These are phyloP conservation scores for Prinia subflava DNA, from an alignment of 2,113 vertebrate genomes.

Conservation along the genomic window DNA sequence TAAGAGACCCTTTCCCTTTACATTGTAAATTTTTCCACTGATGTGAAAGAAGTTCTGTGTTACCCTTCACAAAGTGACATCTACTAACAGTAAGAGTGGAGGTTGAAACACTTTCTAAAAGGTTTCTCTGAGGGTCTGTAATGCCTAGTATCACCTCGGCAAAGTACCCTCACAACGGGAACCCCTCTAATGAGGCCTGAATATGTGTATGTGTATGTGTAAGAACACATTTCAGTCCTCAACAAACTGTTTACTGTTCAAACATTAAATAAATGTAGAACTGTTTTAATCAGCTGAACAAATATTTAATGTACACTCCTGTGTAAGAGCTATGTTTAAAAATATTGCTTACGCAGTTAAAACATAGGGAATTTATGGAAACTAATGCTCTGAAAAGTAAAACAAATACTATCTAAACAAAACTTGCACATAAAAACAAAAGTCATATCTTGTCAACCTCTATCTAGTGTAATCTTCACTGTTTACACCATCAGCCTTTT, in stretches of 20 bases:
- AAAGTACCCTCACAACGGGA: slow-evolving; percentile 31
- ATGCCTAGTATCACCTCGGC: not conserved
- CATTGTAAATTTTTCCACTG: not conserved
- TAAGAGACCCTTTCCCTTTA: not conserved
- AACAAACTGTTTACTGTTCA: slow-evolving; percentile 79
- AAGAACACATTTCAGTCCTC: slow-evolving; percentile 68
- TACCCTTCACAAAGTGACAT: not conserved
- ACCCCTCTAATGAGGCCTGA: slow-evolving; percentile 31
- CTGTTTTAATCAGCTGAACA: slow-evolving; percentile 79
- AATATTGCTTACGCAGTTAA: slow-evolving; percentile 58
- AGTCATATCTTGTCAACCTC: slow-evolving; percentile 24
- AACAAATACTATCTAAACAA: slow-evolving; percentile 54
- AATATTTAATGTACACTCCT: slow-evolving; percentile 77
- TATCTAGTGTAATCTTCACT: not conserved
- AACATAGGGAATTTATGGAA: slow-evolving; percentile 67
- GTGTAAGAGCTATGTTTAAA: slow-evolving; percentile 69
- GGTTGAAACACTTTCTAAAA: not conserved
- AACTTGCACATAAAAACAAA: not conserved
- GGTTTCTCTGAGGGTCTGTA: not conserved
- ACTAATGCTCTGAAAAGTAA: slow-evolving; percentile 64
- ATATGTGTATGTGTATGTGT: slow-evolving; percentile 7
- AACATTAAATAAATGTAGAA: slow-evolving; percentile 79
- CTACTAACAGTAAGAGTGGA: not conserved
- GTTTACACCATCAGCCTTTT: not conserved
- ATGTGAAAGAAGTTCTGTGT: not conserved